Base-by-base conservation (phyloP, 2,888 invertebrate species). In the Linnaemya vulpina region DNA sequence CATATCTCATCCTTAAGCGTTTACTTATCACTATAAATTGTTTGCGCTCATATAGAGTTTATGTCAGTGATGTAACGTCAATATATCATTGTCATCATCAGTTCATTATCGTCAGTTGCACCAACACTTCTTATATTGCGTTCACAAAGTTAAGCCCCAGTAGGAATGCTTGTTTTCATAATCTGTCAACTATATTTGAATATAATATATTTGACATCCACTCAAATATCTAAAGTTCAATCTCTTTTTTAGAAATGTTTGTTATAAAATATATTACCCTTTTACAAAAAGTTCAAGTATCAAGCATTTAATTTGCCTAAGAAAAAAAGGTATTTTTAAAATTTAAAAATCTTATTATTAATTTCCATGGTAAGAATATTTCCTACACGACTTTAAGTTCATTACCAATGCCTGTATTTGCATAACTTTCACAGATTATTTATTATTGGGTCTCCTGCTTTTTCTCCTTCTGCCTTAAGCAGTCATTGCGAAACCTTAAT, bases 61-160 rank as follows among this genome's bases (percentile, higher is more conserved):
- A 0, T 40, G 25, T 51, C n/a, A 78, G 38, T 70, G 68, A 71
- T 58, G 60, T 60, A 46, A 58, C 9, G 58, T 71, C 71, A 65
- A 71, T 62, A 43, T 55, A 35, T 78, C 71, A 62, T 35, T 49
- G 71, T 71, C 63, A 79, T 71, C 63, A 79, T 65, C 49, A 49
- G 17, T 38, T 63, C 10, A 60, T 58, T 49, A 60, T 25, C 55
- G 46, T 60, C 55, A 46, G n/a, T 46, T 58, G 30, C 5, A 30
- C 30, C 5, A 30, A 30, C 30, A 30, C 30, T 30, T 30, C 30
- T 30, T 30, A 5, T 30, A 30, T 30, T 30, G 30, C 30, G 5
- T 30, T 11, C 20, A 22, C 13, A 20, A 1, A 20, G n/a, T 38
- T 51, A 30, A 38, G 8, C n/a, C 13, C 20, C 35, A 13, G 20